Evolutionary conservation across 2,888 invertebrate genomes (phyloP), one percentile per base, ranked within the genome.

Genomic region (Carcina quercana): DNA sequence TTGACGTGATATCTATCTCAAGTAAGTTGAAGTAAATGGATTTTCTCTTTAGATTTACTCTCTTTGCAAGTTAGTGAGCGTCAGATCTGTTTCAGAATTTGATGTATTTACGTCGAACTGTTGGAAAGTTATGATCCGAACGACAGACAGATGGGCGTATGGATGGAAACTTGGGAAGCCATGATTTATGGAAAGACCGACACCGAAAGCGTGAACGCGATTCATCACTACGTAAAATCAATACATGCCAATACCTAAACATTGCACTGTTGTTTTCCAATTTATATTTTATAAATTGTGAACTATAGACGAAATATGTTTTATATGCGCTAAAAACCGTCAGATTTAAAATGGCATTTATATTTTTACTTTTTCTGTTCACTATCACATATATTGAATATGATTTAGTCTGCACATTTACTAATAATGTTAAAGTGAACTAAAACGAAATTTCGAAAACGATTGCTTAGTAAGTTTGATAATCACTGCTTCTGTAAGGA

Each of bases 161-260:
- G 24, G 25, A 29, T 11, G 11, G 26, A 30, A 24, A 37, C 24
- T 27, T 19, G 29, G 19, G 30, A 15, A 32, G 13, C 25, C 13
- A 13, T 33, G 32, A 37, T 37, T 37, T 37, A 36, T 37, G 13
- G 14, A 29, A 25, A 30, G 22, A 29, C 21, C 12, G 27, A 22
- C 26, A 33, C 25, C 22, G 33, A 30, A 29, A 30, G 15, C 25
- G 34, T 15, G 21, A 28, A 28, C 21, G 26, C 30, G 19, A 37
- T 33, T 15, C 12, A 32, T 27, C 32, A 37, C 22, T 12, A 14
- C 11, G 15, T 26, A 11, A 15, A 3, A 15, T 15, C 11, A 15
- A 8, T n/a, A n/a, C 15, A 28, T 15, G 7, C n/a, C 26, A 17
- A 30, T 26, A 20, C 19, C 6, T 13, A 14, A 28, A 27, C 25